Conservation (phyloP, 2,113 vertebrate genomes). For the Trinectes maculatus region DNA sequence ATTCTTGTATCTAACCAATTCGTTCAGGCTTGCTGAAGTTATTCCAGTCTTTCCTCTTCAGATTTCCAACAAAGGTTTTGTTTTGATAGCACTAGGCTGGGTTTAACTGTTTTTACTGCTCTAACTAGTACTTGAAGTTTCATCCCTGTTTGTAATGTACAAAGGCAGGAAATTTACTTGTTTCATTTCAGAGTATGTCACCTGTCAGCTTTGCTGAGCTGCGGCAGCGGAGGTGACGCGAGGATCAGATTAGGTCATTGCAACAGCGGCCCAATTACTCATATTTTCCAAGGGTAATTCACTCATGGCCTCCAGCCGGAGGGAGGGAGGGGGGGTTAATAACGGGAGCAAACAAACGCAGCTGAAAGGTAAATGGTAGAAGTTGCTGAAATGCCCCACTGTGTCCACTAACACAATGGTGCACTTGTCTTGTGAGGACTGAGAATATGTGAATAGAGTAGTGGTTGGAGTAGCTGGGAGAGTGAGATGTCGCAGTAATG, state of each 20-base stretch:
- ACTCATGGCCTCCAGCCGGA: not conserved
- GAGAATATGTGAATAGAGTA: conserved; percentile 43
- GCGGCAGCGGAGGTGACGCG: not conserved
- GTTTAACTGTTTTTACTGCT: too few species aligned
- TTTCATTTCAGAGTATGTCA: not conserved
- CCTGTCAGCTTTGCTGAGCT: not conserved
- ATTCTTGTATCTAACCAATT: conserved; percentile 64
- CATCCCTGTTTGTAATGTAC: not conserved
- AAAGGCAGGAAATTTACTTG: not conserved
- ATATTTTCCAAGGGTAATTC: conserved; percentile 21
- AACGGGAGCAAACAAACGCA: conserved; percentile 49
- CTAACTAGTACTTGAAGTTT: too few species aligned
- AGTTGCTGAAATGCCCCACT: conserved; percentile 46
- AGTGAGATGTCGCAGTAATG: conserved; percentile 22
- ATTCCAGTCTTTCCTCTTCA: conserved; percentile 14
- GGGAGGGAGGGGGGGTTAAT: conserved; percentile 21
- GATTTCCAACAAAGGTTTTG: conserved; percentile 7
- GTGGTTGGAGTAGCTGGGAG: conserved; percentile 47
- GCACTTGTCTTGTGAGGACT: conserved; percentile 53
- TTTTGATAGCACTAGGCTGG: not conserved
- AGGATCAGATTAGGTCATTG: conserved; percentile 23
- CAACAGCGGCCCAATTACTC: not conserved
- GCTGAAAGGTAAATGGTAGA: conserved; percentile 57
- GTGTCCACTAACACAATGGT: conserved; percentile 59
- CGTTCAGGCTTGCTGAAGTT: conserved; percentile 59